Conservation (phyloP, 2,797 vertebrate species). For the Orientallactaga sibirica region DNA sequence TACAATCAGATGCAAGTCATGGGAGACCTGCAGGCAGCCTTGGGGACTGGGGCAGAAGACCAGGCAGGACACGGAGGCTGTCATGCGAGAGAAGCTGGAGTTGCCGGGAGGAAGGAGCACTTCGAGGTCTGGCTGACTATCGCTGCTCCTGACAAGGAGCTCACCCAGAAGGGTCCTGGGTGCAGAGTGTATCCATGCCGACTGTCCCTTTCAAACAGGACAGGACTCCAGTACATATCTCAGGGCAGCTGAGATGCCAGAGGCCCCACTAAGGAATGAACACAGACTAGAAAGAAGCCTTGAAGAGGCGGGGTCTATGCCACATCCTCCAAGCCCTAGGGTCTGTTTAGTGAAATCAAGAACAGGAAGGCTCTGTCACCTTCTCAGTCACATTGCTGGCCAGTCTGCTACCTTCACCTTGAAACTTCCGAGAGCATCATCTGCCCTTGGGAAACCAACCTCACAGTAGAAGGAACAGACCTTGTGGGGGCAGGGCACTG, state of each 20-base stretch:
- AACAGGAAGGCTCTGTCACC: not conserved
- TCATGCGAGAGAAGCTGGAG: not conserved
- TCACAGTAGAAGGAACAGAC: not conserved
- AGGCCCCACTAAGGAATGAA: not conserved
- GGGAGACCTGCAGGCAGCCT: not conserved
- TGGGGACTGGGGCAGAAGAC: not conserved
- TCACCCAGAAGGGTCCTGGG: not conserved
- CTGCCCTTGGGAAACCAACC: slow-evolving; percentile 12
- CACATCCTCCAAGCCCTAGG: not conserved
- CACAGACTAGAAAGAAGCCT: not conserved
- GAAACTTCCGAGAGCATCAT: not conserved
- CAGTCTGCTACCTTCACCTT: not conserved
- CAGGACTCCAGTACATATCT: not conserved
- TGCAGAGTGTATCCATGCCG: not conserved
- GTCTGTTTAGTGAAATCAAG: not conserved
- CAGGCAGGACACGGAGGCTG: not conserved
- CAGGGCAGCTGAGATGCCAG: not conserved
- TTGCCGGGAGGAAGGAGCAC: rapidly evolving
- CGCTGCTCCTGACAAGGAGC: not conserved
- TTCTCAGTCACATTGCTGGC: not conserved
- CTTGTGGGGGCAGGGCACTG: not conserved
- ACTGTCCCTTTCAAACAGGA: not conserved
- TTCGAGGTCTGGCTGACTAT: not conserved
- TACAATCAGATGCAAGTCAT: not conserved
- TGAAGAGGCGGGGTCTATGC: not conserved